Evolutionary conservation across 2,113 vertebrate genomes (phyloP), one percentile per base, ranked within the genome.

Genomic region (Piprites chloris): DNA sequence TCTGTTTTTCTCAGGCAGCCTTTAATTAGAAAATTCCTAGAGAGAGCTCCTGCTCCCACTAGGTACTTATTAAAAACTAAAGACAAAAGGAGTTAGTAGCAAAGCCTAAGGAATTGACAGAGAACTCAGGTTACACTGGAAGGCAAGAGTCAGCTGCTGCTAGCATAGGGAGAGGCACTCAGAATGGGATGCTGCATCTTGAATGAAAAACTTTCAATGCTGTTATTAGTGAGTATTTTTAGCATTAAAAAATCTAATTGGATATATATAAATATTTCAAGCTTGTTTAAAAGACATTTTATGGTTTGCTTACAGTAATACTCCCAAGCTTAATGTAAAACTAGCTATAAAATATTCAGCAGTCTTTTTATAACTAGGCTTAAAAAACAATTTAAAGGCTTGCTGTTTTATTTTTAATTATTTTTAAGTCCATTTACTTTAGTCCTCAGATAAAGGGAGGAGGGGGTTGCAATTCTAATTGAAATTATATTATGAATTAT

Each of bases 21-120:
- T 94, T 97, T 98, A 98, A 98, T 98, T 98, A 98, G 94, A 97
- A 97, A 98, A 98, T 98, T 98, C 98, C 96, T 97, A 44, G 61
- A 97, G 90, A 96, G 87, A 94, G 56, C 71, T 94, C 55, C 44
- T 81, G 62, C 74, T 97, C 95, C 94, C 85, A 95, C 50, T 95
- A 95, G 85, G 68, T 97, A 84, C 88, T 94, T 97, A 97, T 95
- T 92, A 95, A 95, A 96, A 96, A 77, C 90, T 84, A 97, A 96
- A 93, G 91, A 95, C 65, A 87, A 92, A 96, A 94, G 53, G 53
- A 95, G 65, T 91, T 63, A 72, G 55, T 72, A 87, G 90, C 71
- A 92, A 96, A 98, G 80, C 66, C 53, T 30, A 85, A 76, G 56
- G 73, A 89, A 87, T 91, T 78, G 87, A 68, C 24, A 4, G 71